Conservation (phyloP, 2,888 invertebrate species). For the Spilosoma lubricipeda region DNA sequence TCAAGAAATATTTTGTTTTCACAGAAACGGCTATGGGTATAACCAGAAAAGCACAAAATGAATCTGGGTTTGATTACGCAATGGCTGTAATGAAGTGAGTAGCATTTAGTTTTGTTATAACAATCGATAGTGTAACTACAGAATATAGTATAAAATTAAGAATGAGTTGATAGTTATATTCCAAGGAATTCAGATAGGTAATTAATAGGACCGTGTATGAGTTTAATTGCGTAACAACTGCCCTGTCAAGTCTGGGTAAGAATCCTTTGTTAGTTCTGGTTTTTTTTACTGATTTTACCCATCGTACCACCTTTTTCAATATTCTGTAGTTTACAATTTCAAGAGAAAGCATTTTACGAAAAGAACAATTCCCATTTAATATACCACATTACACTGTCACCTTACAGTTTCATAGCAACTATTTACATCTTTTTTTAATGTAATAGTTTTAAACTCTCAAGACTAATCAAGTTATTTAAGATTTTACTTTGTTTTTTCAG, state of each 20-base stretch:
- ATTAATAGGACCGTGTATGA: neutral
- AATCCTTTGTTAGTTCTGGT: neutral
- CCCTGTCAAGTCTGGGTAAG: neutral
- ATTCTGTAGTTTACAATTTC: too few relatives aligned
- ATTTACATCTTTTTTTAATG: too few relatives aligned
- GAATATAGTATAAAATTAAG: neutral
- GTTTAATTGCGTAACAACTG: neutral
- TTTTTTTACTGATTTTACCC: neutral
- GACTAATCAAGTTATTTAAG: neutral
- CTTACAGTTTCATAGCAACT: too few relatives aligned
- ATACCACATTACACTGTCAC: too few relatives aligned
- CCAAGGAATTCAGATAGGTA: neutral
- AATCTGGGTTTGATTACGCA: conserved; percentile 92
- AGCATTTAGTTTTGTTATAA: neutral
- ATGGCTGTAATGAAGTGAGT: conserved; percentile 92
- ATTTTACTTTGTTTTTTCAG: conserved; percentile 50
- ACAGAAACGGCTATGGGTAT: conserved; percentile 94
- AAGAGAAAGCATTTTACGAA: too few relatives aligned
- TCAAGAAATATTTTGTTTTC: conserved; percentile 54
- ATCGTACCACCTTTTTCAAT: too few relatives aligned
- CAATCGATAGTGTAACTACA: neutral
- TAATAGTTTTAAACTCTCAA: neutral
- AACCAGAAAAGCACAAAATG: conserved; percentile 90
- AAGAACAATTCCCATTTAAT: too few relatives aligned
- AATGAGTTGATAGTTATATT: neutral